Evolutionary conservation across 2,888 invertebrate genomes (phyloP).

Genomic region (Pandemis heparana): DNA sequence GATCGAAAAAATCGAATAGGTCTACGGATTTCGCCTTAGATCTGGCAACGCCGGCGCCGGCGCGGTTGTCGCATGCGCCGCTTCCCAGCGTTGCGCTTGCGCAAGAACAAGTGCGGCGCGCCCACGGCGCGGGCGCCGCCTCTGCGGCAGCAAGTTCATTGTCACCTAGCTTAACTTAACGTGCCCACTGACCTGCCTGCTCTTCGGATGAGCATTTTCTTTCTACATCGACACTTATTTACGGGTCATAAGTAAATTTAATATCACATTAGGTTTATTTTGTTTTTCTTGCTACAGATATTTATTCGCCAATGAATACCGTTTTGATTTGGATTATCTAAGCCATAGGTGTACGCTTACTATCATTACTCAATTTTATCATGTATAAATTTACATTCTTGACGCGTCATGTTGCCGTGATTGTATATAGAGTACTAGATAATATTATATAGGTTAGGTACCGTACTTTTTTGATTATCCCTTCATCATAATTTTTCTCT

Average conservation of each 20-base stretch:
- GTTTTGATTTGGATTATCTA: background rate
- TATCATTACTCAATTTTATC: too few species aligned
- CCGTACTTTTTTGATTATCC: background rate
- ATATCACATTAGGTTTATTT: background rate
- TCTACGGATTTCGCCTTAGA: background rate
- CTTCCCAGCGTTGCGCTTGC: conserved; percentile 79
- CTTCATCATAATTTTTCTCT: background rate
- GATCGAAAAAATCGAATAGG: background rate
- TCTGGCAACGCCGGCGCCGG: conserved; percentile 43
- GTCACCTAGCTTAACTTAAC: conserved; percentile 63
- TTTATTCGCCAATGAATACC: background rate
- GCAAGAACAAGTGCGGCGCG: conserved; percentile 71
- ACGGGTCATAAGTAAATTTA: background rate
- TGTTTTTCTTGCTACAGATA: background rate
- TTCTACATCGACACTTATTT: conserved; percentile 8
- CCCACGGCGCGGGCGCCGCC: conserved; percentile 53
- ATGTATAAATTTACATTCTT: too few species aligned
- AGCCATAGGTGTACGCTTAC: background rate
- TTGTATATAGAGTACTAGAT: background rate
- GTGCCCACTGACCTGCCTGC: conserved; percentile 45
- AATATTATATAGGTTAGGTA: background rate
- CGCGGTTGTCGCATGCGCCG: conserved; percentile 66
- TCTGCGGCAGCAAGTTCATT: conserved; percentile 75
- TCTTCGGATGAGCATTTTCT: background rate
- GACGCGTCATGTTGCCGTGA: too few species aligned